Conservation (phyloP, 2,888 invertebrate species). For the Metellina segmentata region DNA sequence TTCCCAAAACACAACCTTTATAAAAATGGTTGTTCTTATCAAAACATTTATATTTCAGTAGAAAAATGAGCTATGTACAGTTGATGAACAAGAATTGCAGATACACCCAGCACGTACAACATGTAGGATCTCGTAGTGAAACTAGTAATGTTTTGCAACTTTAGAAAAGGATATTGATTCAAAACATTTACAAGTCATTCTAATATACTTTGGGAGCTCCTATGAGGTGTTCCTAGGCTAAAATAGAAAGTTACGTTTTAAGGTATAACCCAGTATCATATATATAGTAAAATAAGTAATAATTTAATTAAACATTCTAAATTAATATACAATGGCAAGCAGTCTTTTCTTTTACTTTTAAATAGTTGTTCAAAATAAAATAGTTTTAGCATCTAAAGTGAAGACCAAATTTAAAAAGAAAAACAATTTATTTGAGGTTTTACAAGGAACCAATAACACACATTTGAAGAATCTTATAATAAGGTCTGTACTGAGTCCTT, state of each 20-base stretch:
- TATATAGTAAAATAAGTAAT: too few relatives aligned
- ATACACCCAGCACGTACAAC: constrained; percentile 1
- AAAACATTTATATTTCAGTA: constrained; percentile 21
- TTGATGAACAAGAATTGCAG: neutral
- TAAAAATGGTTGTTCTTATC: neutral
- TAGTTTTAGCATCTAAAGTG: too few relatives aligned
- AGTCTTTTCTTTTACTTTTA: too few relatives aligned
- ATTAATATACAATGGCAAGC: too few relatives aligned
- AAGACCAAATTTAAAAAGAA: too few relatives aligned
- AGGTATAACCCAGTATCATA: too few relatives aligned
- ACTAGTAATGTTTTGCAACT: neutral
- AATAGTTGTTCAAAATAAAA: too few relatives aligned
- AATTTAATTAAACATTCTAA: too few relatives aligned
- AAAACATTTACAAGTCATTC: constrained; percentile 23
- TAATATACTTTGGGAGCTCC: constrained; percentile 28
- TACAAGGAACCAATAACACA: too few relatives aligned
- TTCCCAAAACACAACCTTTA: constrained; percentile 50
- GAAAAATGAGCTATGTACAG: constrained; percentile 50
- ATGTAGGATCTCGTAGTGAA: neutral
- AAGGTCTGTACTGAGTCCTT: too few relatives aligned
- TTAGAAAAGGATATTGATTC: constrained; percentile 6
- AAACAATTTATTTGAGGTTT: too few relatives aligned
- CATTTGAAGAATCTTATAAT: too few relatives aligned
- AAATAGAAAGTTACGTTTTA: neutral
- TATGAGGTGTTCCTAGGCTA: constrained; percentile 24